Conservation (phyloP, 2,797 vertebrate genomes). For the Hozukius guyotensis region DNA sequence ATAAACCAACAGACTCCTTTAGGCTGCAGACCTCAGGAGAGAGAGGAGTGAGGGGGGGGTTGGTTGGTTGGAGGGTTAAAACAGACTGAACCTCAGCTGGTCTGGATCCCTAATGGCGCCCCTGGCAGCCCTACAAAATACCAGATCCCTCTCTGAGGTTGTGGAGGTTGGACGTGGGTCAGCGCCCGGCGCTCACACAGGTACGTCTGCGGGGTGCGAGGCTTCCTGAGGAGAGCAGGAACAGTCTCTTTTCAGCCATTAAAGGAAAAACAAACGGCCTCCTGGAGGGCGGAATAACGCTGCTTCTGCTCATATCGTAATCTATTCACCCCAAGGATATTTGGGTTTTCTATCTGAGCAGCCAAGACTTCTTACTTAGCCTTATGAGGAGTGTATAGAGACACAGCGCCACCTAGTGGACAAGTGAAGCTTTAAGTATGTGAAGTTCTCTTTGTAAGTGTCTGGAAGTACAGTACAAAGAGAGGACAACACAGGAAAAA, state of each 20-base stretch:
- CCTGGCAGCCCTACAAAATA: constrained; percentile 67
- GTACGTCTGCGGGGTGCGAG: constrained; percentile 58
- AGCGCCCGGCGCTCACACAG: constrained; percentile 58
- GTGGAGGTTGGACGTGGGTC: constrained; percentile 70
- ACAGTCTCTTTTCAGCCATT: constrained; percentile 71
- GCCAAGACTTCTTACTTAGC: constrained; percentile 47
- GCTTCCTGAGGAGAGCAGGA: constrained; percentile 61
- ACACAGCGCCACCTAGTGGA: constrained; percentile 79
- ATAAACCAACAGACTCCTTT: constrained; percentile 69
- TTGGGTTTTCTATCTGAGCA: constrained; percentile 70
- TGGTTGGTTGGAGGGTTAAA: constrained; percentile 32
- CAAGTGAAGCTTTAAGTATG: not conserved
- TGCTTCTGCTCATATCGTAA: constrained; percentile 53
- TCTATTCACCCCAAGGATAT: constrained; percentile 74
- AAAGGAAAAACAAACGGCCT: constrained; percentile 73
- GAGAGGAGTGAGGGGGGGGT: constrained; percentile 18
- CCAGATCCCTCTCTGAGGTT: constrained; percentile 63
- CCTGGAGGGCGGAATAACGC: constrained; percentile 46
- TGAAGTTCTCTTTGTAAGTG: not conserved
- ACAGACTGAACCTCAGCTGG: constrained; percentile 74
- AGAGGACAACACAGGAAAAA: constrained; percentile 14
- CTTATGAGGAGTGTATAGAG: constrained; percentile 22
- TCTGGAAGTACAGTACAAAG: not conserved
- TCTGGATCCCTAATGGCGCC: constrained; percentile 64
- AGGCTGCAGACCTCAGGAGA: constrained; percentile 74